Conservation (phyloP, 1,140 invertebrate genomes). For the Brachionus rubens region DNA sequence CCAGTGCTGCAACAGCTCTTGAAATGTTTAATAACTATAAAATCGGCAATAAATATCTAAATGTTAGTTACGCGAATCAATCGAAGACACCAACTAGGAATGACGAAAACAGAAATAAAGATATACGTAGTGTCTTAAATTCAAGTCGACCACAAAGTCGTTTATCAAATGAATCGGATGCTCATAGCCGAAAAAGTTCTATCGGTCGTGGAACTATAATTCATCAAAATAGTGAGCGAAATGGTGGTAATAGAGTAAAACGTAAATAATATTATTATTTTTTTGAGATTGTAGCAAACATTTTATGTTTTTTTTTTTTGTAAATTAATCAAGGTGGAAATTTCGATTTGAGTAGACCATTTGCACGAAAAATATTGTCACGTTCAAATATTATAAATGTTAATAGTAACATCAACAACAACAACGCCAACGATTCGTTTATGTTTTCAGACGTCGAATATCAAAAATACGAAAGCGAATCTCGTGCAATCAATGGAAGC, state of each 20-base stretch:
- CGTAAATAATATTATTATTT: not conserved
- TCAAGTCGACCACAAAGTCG: not conserved
- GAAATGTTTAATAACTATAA: slow-evolving; percentile 40
- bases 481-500: not conserved
- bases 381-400: no score
- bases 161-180: not conserved
- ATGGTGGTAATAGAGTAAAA: not conserved
- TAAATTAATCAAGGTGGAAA: not conserved
- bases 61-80: not conserved
- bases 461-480: not conserved
- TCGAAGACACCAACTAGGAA: no score
- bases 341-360: slow-evolving; percentile 1
- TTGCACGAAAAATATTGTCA: not conserved
- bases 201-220: not conserved
- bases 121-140: not conserved
- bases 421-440: not conserved
- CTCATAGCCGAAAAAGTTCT: not conserved
- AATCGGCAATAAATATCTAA: slow-evolving; percentile 5
- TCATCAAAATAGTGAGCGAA: not conserved
- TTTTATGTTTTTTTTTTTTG: no score
- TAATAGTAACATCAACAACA: not conserved
- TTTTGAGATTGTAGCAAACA: not conserved
- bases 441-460: not conserved
- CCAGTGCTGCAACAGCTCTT: not conserved
- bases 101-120: not conserved